Percentiles rank a stretch among this genome's conserved stretches.
phyloP scores from a whole-genome alignment of 2,797 vertebrate genomes.

The Enteromius trimaculatus region DNA sequence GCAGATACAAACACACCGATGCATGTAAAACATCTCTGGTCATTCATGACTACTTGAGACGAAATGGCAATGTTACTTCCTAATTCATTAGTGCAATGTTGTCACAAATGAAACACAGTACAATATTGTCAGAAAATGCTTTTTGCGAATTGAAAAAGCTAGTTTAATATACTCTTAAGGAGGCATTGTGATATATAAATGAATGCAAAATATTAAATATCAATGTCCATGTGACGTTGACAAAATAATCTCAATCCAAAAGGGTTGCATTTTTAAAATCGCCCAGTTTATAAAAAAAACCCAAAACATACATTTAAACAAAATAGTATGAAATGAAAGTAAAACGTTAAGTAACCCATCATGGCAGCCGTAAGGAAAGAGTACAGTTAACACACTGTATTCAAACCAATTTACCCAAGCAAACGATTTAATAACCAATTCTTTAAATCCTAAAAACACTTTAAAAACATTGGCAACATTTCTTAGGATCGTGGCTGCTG shows the following conservation, averaged over 20 bases:
- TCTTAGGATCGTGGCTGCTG: background rate
- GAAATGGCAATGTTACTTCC: background rate
- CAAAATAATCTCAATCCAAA: background rate
- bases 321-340: background rate
- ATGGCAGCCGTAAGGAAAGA: background rate
- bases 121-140: background rate
- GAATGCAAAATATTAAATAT: background rate
- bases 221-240: background rate
- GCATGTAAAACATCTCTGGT: background rate
- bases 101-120: background rate
- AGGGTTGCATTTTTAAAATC: background rate
- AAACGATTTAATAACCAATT: too few relatives aligned
- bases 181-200: background rate
- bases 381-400: background rate
- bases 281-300: background rate
- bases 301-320: background rate
- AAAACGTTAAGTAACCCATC: background rate
- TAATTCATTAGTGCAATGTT: background rate
- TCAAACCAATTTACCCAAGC: background rate
- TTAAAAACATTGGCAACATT: background rate
- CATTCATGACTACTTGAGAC: background rate
- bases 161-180: background rate
- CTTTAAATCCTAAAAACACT: too few relatives aligned
- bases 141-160: background rate
- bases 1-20: slow-evolving; percentile 14